Conservation (phyloP, 35 echinoderm and acorn worm species). For the Apostichopus japonicus region DNA sequence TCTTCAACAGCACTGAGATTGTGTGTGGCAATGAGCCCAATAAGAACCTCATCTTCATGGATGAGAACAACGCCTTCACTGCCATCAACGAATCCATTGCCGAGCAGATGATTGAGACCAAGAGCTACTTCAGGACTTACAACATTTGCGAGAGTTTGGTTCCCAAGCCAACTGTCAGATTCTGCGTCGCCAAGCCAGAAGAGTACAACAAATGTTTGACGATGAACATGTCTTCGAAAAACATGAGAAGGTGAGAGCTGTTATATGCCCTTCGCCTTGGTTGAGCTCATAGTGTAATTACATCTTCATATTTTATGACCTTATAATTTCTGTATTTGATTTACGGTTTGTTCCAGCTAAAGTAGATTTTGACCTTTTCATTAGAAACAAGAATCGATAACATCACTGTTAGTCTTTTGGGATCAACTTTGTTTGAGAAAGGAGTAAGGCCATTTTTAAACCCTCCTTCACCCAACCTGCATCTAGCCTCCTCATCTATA, state of each 20-base stretch:
- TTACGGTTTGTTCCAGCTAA: no score
- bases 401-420: no score
- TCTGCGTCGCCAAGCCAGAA: conserved; percentile 64
- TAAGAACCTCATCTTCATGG: conserved; percentile 80
- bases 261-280: neutral
- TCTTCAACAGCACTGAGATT: conserved; percentile 83
- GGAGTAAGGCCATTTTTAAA: no score
- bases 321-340: no score
- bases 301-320: neutral
- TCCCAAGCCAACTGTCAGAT: conserved; percentile 79
- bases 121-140: conserved; percentile 61
- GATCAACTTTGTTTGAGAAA: no score
- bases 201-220: conserved; percentile 64
- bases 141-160: conserved; percentile 50
- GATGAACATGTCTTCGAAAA: conserved; percentile 73
- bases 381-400: no score
- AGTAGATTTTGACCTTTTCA: no score
- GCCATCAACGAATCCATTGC: conserved; percentile 51
- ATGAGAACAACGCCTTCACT: conserved; percentile 64
- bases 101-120: conserved; percentile 46
- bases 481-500: no score
- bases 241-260: conserved; percentile 50
- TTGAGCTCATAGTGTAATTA: neutral
- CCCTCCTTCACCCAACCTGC: no score
- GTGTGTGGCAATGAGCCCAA: conserved; percentile 30